These are phyloP conservation scores for Corydoras sp. DNA, from an alignment of 2,113 vertebrate species.

Conservation along the genomic window DNA sequence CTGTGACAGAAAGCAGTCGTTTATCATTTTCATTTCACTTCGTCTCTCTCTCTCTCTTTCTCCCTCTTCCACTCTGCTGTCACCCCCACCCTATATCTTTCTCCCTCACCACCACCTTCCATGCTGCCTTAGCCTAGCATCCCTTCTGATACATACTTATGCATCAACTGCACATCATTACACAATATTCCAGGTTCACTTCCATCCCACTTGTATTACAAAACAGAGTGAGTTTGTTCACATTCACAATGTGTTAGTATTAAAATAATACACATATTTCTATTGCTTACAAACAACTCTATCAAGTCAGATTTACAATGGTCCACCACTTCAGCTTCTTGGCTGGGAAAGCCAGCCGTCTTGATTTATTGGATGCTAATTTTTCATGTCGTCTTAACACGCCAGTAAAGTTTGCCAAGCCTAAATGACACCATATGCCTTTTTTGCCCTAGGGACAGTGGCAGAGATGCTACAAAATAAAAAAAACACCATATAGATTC, in stretches of 20 bases:
- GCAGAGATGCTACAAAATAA: slow-evolving; percentile 43
- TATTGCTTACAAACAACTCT: slow-evolving; percentile 17
- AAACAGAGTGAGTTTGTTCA: not conserved
- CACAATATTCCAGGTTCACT: not conserved
- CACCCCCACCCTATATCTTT: not conserved
- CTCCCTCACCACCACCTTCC: not conserved
- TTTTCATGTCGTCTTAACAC: slow-evolving; percentile 55
- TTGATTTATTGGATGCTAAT: slow-evolving; percentile 58
- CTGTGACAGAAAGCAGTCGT: slow-evolving; percentile 60
- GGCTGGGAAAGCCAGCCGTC: slow-evolving; percentile 23
- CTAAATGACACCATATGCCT: slow-evolving; percentile 61
- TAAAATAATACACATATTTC: not conserved
- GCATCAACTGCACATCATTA: slow-evolving; percentile 14
- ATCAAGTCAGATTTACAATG: slow-evolving; percentile 48
- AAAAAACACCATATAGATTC: slow-evolving; percentile 50
- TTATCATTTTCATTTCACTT: slow-evolving; percentile 64
- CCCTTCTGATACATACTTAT: slow-evolving; percentile 22
- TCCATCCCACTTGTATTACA: not conserved
- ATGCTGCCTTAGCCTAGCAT: slow-evolving; percentile 1
- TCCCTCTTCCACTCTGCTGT: not conserved
- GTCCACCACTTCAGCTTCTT: slow-evolving; percentile 42
- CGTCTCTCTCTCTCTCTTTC: slow-evolving; percentile 31
- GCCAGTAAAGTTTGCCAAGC: slow-evolving; percentile 55
- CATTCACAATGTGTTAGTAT: not conserved
- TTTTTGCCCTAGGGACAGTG: slow-evolving; percentile 22